Evolutionary conservation across 2,797 vertebrate species (phyloP), one percentile per base, ranked within the genome.

Genomic region (Megaceryle alcyon): DNA sequence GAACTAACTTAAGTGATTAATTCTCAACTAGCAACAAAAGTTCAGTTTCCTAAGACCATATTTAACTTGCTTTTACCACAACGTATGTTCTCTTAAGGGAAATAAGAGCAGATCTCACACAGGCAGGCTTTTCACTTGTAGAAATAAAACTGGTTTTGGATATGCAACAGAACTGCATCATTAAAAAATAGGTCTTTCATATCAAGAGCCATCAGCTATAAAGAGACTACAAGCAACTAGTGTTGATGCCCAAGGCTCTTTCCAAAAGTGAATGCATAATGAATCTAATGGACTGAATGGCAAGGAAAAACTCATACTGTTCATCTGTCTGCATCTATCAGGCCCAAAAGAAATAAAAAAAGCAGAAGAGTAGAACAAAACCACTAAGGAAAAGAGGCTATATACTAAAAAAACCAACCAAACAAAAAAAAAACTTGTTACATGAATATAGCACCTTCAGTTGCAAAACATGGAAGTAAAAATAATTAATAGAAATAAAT

Each of bases 181-280:
- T 69, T 79, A 86, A 94, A 97, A 94, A 83, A 88, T 3, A 81
- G 33, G 46, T 72, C 87, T 88, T 88, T 79, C 23, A 23, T 59
- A 95, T 76, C 54, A 79, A 86, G 29, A 83, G 19, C 29, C 80
- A 88, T 46, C 76, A 96, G 49, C 33, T 81, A 60, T 49, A 85
- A 60, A 80, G 49, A 83, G 54, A 81, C 65, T 66, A 51, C 0
- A 5, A 95, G 61, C 90, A 95, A 94, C 85, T 51, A 86, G 69
- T 70, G 85, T 76, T 91, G 93, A 94, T 86, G 90, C 93, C 77
- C 39, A 83, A 88, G 90, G 93, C 86, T 51, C 72, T 86, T 93
- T 84, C 70, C 41, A 82, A 90, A 84, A 79, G 19, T 51, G 61
- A 92, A 87, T 73, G 66, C 31, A 44, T 81, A 92, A 87, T 48